A percentile compares a stretch with the other conserved stretches of the same genome.
Conservation (phyloP, 2,113 vertebrate species). For the Cyanocitta stelleri region DNA sequence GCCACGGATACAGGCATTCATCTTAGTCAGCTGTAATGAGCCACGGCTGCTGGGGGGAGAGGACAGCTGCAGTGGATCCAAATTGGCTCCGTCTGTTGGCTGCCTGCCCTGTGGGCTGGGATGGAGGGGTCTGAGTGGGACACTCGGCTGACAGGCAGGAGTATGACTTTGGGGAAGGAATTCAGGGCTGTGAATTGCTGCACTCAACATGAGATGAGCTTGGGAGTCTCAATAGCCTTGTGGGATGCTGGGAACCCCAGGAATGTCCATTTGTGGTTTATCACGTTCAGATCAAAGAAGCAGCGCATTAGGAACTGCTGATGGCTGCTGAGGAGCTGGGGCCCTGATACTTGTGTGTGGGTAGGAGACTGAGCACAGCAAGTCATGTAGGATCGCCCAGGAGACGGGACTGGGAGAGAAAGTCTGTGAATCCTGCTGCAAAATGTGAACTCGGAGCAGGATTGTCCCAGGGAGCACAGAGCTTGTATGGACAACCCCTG, state of each 20-base stretch:
- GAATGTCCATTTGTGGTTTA: background rate
- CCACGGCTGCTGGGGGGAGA: background rate
- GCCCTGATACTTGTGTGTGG: rapidly evolving
- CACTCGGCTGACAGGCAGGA: background rate
- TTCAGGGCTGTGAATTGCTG: background rate
- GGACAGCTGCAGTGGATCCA: conserved; percentile 21
- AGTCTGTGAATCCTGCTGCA: background rate
- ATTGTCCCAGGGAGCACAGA: rapidly evolving
- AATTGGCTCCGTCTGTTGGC: background rate
- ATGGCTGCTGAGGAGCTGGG: background rate
- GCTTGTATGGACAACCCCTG: background rate
- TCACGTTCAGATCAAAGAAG: background rate
- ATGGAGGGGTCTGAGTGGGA: background rate
- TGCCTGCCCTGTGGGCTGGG: background rate
- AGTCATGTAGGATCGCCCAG: rapidly evolving
- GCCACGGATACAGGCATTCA: background rate
- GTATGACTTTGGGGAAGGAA: background rate
- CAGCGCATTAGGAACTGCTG: rapidly evolving
- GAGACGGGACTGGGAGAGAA: background rate
- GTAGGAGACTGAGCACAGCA: no score
- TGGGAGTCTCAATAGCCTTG: background rate
- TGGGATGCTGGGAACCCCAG: background rate
- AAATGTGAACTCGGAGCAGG: background rate
- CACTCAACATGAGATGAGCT: background rate
- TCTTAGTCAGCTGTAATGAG: conserved; percentile 35